Evolutionary conservation across 2,888 invertebrate genomes (phyloP).

Genomic region (Chymomyza amoena): DNA sequence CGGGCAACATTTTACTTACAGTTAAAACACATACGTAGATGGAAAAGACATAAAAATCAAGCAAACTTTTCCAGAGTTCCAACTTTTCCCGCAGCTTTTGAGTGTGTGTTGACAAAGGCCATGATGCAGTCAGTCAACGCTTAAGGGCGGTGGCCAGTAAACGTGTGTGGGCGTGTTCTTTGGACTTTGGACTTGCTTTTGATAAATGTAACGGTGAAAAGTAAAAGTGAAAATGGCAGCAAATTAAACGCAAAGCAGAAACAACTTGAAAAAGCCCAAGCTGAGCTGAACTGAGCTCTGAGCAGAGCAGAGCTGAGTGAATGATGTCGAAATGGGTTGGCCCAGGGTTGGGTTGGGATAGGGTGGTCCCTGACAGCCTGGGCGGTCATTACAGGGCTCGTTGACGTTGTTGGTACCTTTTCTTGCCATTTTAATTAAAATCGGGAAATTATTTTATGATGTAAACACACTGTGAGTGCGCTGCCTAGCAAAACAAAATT

Average conservation of each 20-base stretch:
- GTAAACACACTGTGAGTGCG: slow-evolving; percentile 21
- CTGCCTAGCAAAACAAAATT: slow-evolving; percentile 9
- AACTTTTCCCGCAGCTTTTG: slow-evolving; percentile 11
- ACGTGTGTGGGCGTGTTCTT: slow-evolving; percentile 20
- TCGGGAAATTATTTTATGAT: slow-evolving; percentile 55
- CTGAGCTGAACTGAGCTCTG: neutral
- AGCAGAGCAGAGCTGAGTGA: neutral
- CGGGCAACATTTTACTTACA: slow-evolving; percentile 60
- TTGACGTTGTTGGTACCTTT: slow-evolving; percentile 33
- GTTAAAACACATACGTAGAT: slow-evolving; percentile 35
- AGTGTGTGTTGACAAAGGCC: slow-evolving; percentile 62
- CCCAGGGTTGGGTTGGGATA: neutral
- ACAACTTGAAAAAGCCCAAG: slow-evolving; percentile 53
- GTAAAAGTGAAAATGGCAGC: slow-evolving; percentile 61
- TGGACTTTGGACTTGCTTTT: slow-evolving; percentile 37
- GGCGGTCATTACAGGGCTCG: neutral
- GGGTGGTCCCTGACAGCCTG: neutral
- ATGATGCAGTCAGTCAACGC: neutral
- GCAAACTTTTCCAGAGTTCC: slow-evolving; percentile 26
- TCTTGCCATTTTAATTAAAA: slow-evolving; percentile 61
- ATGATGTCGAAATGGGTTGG: slow-evolving; percentile 15
- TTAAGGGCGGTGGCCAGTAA: neutral
- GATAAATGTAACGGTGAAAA: slow-evolving; percentile 48
- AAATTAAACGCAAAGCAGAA: slow-evolving; percentile 58
- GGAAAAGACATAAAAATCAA: slow-evolving; percentile 23